Evolutionary conservation across 2,888 invertebrate species (phyloP), one percentile per base, ranked within the genome.

Genomic region (Apamea monoglypha): DNA sequence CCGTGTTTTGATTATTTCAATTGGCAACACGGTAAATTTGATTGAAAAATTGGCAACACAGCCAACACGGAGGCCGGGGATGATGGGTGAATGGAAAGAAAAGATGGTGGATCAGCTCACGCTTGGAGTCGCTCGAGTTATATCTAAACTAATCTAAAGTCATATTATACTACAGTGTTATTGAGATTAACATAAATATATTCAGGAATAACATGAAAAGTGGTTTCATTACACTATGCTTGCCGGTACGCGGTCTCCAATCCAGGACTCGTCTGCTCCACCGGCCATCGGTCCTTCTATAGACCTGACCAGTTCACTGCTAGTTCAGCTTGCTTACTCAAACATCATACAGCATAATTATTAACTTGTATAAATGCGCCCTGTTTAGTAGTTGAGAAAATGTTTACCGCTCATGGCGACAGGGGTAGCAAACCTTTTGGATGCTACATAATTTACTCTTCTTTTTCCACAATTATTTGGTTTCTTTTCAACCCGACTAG

Each of bases 311-410:
- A 25, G 25, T n/a, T 56, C n/a, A 59, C 56, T 25, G n/a, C 25
- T 59, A n/a, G 10, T n/a, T 59, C 4, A 25, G 25, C 59, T 59
- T 59, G 59, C 25, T 56, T 56, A 56, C 56, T 56, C 16, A 29
- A 40, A 53, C 25, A 21, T 5, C 29, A 25, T 5, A 61, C 4
- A 76, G 29, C 1, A 29, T 4, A 50, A 12, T 2, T 14, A 53
- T 10, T 78, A 18, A 53, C 3, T 44, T 47, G 1, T 32, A 25
- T 56, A 16, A n/a, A 16, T 25, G 2, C 29, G 25, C 36, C 25
- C 36, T 18, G 29, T 59, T 81, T 67, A 21, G 0, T 40, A 50
- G 21, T 50, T 56, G 18, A 59, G 40, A 32, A 63, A 69, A 82
- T 64, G 16, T 56, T 69, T 25, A 63, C 18, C 40, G 10, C 21